Percentiles rank a stretch among this genome's conserved stretches.
Evolutionary conservation across 1,140 invertebrate species (phyloP).

Genomic region (Cyclina sinensis): DNA sequence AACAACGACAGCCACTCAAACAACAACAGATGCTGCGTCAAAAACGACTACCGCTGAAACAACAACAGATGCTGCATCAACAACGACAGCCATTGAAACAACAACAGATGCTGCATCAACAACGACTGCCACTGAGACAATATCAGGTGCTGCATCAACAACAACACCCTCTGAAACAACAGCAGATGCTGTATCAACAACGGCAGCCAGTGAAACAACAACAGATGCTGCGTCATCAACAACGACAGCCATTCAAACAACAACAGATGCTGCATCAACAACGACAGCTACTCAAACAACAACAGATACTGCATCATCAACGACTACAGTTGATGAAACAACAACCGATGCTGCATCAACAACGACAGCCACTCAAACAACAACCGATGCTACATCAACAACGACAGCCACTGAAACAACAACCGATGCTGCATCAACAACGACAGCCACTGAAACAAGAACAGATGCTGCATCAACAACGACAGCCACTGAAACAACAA

Average conservation of each 20-base stretch:
- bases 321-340: neutral
- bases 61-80: too few relatives aligned
- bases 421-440: neutral
- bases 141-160: neutral
- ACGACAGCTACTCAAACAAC: slow-evolving; percentile 3
- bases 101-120: neutral
- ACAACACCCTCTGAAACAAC: slow-evolving; percentile 39
- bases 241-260: too few relatives aligned
- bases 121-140: neutral
- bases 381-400: too few relatives aligned
- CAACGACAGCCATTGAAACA: too few relatives aligned
- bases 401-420: neutral
- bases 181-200: neutral
- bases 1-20: too few relatives aligned
- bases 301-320: too few relatives aligned
- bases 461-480: neutral
- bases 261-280: neutral
- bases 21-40: neutral
- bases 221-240: neutral
- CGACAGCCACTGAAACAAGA: neutral
- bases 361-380: slow-evolving; percentile 13
- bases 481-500: too few relatives aligned
- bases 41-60: too few relatives aligned
- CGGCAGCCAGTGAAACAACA: neutral
- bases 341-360: slow-evolving; percentile 21